Conservation (phyloP, 2,797 vertebrate genomes). For the Chloroceryle inda region DNA sequence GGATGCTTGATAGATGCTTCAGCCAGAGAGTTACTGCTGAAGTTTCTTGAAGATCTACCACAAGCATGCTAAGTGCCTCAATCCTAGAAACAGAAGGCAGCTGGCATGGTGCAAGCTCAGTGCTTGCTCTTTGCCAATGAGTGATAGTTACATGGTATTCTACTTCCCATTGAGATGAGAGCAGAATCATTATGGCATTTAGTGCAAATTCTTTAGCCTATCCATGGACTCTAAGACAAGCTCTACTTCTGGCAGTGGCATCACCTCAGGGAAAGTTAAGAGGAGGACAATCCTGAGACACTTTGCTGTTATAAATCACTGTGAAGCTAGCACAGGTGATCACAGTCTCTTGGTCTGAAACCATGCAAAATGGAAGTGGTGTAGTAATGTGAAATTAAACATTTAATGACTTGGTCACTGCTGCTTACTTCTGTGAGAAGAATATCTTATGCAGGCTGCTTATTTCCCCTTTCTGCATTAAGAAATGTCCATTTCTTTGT, state of each 20-base stretch:
- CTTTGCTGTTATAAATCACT: not conserved
- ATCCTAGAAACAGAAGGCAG: not conserved
- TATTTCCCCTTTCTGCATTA: not conserved
- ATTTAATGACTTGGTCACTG: not conserved
- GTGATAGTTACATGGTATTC: fast-evolving
- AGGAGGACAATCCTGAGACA: not conserved
- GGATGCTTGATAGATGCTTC: not conserved
- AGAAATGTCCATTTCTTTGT: not conserved
- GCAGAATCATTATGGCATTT: fast-evolving
- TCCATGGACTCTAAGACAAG: not conserved
- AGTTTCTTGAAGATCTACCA: not conserved
- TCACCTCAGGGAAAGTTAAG: not conserved
- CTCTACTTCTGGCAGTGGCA: not conserved
- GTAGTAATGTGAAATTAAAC: not conserved
- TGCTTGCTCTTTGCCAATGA: not conserved
- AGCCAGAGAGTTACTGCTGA: not conserved
- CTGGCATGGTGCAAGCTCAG: fast-evolving
- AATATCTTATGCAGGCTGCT: not conserved
- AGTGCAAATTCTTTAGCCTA: not conserved
- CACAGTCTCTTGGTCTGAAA: not conserved
- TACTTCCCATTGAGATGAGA: not conserved
- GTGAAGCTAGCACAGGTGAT: not conserved
- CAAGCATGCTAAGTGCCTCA: not conserved
- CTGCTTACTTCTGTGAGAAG: not conserved
- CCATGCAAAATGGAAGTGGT: not conserved